Percentiles rank a stretch among this genome's conserved stretches.
Evolutionary conservation across 1,140 invertebrate species (phyloP).

Genomic region (Scaptomyza hsui): DNA sequence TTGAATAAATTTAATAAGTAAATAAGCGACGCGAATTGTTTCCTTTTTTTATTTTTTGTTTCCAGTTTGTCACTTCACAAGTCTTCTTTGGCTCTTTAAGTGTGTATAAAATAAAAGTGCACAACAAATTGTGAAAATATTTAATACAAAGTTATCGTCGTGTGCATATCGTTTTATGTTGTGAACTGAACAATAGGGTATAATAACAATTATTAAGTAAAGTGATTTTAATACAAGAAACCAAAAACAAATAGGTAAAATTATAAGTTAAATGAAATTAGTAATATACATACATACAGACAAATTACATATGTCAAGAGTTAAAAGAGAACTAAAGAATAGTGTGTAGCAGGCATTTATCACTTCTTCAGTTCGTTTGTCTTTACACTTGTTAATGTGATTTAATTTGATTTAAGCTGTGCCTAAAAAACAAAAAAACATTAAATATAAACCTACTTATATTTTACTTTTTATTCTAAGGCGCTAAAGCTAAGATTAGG

Average conservation of each 20-base stretch:
- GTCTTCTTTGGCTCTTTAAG: constrained; percentile 1
- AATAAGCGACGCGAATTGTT: constrained; percentile 24
- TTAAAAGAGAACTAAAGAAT: neutral
- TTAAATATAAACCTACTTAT: too few species aligned
- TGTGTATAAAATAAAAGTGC: constrained; percentile 32
- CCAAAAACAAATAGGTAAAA: constrained; percentile 4
- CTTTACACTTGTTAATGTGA: too few species aligned
- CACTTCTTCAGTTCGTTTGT: too few species aligned
- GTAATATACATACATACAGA: neutral
- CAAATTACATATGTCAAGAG: too few species aligned
- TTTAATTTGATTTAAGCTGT: too few species aligned
- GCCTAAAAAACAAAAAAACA: too few species aligned
- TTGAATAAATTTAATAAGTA: constrained; percentile 39
- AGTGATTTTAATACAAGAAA: constrained; percentile 10
- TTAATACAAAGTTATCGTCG: constrained; percentile 10
- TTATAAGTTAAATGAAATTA: neutral
- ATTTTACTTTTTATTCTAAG: too few species aligned
- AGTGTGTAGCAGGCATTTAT: too few species aligned
- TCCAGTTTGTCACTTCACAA: constrained; percentile 18
- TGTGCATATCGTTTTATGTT: constrained; percentile 2
- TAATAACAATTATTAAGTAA: constrained; percentile 3
- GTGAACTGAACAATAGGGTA: neutral
- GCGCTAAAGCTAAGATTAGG: too few species aligned
- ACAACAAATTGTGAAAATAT: constrained; percentile 30
- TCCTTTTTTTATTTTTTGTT: constrained; percentile 1